Evolutionary conservation across 2,113 vertebrate species (phyloP).

Genomic region (Ploceus nigricollis): DNA sequence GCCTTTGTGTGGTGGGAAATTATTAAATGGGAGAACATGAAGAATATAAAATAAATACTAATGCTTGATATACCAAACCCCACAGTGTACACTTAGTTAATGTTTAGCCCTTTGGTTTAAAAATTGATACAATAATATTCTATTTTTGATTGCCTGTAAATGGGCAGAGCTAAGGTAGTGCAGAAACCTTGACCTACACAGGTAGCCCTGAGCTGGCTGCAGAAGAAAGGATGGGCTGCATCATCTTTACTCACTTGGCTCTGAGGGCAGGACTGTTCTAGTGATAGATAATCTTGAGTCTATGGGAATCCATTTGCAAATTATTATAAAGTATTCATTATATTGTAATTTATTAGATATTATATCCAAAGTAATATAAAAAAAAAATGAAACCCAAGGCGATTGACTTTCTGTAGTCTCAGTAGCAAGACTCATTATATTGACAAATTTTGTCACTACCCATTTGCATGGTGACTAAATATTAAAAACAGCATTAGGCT

Average conservation of each 20-base stretch:
- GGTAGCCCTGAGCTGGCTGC: not conserved
- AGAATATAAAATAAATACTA: not conserved
- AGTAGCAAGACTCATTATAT: not conserved
- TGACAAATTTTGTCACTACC: not conserved
- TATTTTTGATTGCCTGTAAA: not conserved
- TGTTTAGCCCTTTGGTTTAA: not conserved
- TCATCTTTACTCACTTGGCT: not conserved
- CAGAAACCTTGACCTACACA: not conserved
- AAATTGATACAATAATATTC: not conserved
- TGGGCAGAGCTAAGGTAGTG: not conserved
- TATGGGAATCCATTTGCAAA: not conserved
- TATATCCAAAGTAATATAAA: not conserved
- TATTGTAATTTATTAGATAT: not conserved
- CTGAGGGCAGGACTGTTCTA: not conserved
- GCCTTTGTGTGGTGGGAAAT: not conserved
- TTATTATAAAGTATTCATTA: not conserved
- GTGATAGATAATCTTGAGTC: not conserved
- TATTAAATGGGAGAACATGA: not conserved
- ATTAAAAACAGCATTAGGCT: not conserved
- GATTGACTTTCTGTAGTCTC: not conserved
- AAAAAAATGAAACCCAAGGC: not conserved
- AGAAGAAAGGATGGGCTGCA: not conserved
- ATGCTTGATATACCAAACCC: not conserved
- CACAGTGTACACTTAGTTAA: not conserved
- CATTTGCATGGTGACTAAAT: not conserved